Base-by-base conservation (phyloP, 2,888 invertebrate species). In the Adelphocoris suturalis region DNA sequence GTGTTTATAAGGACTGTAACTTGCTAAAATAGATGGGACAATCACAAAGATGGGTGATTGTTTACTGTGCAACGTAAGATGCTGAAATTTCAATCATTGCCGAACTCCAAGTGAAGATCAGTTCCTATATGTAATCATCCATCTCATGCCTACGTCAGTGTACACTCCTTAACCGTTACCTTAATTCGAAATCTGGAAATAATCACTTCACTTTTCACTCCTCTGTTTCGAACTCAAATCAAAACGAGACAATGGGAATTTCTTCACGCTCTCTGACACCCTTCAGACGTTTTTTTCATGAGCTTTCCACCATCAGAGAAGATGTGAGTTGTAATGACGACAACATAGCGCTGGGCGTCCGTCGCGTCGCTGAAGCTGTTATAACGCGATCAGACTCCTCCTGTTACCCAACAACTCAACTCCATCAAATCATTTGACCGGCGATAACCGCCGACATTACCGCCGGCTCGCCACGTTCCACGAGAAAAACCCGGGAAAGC, bases 401-500 rank as follows among this genome's bases (percentile, higher is more conserved):
- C 68, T 23, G 68, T 68, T 68, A 68, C 68, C 27, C 68, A 68
- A 68, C 68, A 68, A 23, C 19, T 68, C 68, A 68, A 68, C 68
- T 68, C 68, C 0, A 68, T 23, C 23, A 68, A 68, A 68, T 68
- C 68, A 68, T 68, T 68, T 68, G 68, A 68, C 68, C 68, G 68
- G 23, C 68, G 68, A 68, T 68, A 68, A 68, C 68, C 19, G 68
- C 68, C 68, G 68, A 19, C 68, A 68, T 68, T 68, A 68, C 68
- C 68, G 23, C 68, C 37, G 7, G 37, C 2, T 7, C 19, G n/a
- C 23, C 68, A 68, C 68, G 68, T 68, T 68, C 68, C 68, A 68
- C 11, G 68, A 68, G 23, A 68, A 68, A 68, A 68, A 68, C 23
- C 12, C 68, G 68, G 23, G 68, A 68, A 68, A 68, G 68, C 23